A percentile compares a stretch with the other conserved stretches of the same genome.
phyloP scores from a whole-genome alignment of 2,888 invertebrate genomes.

The Microctonus aethiopoides region DNA sequence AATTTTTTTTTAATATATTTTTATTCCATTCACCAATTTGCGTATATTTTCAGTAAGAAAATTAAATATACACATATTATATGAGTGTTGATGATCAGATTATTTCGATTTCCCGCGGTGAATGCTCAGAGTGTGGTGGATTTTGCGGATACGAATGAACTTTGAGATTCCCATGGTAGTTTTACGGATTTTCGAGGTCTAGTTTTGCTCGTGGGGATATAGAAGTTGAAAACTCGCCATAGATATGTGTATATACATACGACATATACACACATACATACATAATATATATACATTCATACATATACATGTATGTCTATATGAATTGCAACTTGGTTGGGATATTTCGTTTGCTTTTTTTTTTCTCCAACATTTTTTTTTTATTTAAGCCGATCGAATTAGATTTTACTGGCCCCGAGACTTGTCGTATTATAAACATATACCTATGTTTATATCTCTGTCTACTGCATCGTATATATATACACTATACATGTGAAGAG shows the following conservation, averaged over 20 bases:
- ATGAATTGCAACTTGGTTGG: neutral
- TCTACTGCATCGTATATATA: too few species aligned
- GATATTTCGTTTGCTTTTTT: neutral
- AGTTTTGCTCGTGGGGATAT: conserved; percentile 9
- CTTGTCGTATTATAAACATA: neutral
- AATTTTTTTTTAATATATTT: too few species aligned
- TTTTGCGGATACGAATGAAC: conserved; percentile 12
- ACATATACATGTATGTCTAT: too few species aligned
- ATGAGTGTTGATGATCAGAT: conserved; percentile 8
- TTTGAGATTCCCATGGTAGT: conserved; percentile 14
- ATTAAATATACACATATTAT: neutral
- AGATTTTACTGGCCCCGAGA: conserved; percentile 7
- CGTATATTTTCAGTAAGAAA: neutral
- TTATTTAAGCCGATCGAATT: conserved; percentile 3
- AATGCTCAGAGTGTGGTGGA: conserved; percentile 11
- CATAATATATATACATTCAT: too few species aligned
- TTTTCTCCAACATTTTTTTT: conserved; percentile 4
- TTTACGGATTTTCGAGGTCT: conserved; percentile 18
- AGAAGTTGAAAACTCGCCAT: neutral
- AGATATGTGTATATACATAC: neutral
- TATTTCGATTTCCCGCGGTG: conserved; percentile 15
- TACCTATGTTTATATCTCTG: too few species aligned
- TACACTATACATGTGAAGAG: too few species aligned
- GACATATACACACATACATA: too few species aligned
- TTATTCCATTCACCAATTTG: neutral